phyloP scores from a whole-genome alignment of 2,113 vertebrate genomes.

The Lanius ludovicianus region DNA sequence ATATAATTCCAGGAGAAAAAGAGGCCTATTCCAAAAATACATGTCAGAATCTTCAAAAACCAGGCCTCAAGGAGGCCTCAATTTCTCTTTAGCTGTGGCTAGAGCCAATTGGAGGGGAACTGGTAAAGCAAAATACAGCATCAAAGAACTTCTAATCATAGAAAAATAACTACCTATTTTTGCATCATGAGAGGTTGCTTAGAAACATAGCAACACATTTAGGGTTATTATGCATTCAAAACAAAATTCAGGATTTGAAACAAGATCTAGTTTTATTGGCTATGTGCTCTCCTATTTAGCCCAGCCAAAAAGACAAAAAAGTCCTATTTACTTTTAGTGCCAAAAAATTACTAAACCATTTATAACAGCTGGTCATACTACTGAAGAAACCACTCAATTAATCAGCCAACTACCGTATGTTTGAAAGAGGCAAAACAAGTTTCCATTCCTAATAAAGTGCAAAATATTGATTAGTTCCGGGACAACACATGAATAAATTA shows the following conservation, averaged over 20 bases:
- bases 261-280: neutral
- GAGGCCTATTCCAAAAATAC: neutral
- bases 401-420: constrained; percentile 57
- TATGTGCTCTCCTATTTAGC: neutral
- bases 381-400: constrained; percentile 51
- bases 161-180: neutral
- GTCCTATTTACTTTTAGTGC: constrained; percentile 10
- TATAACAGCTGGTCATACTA: constrained; percentile 43
- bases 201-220: neutral
- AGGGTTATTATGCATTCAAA: neutral
- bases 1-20: neutral
- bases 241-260: constrained; percentile 30
- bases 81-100: neutral
- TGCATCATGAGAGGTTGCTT: neutral
- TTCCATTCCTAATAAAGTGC: constrained; percentile 44
- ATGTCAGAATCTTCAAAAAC: neutral
- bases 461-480: constrained; percentile 45
- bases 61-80: neutral
- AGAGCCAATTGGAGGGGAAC: neutral
- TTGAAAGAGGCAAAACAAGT: neutral
- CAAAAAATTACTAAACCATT: constrained; percentile 36
- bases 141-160: neutral
- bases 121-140: neutral
- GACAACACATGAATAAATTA: constrained; percentile 31
- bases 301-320: neutral